phyloP scores from a whole-genome alignment of 35 echinoderm and acorn worm species.

The Patiria miniata region DNA sequence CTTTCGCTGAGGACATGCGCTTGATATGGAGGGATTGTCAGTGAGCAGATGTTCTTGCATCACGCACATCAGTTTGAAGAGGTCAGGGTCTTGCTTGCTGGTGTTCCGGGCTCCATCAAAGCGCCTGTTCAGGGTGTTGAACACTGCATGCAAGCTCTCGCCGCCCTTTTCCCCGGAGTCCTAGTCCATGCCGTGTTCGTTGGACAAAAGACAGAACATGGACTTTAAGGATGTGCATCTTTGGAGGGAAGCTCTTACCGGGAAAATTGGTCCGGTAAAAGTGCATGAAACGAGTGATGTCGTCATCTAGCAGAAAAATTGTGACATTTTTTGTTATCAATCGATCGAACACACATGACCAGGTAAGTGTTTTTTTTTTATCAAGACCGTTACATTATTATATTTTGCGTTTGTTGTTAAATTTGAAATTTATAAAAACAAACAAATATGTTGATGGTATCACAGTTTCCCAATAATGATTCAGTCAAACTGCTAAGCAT shows the following conservation, averaged over 20 bases:
- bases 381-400: not conserved
- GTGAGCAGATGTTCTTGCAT: not conserved
- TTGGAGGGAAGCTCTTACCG: not conserved
- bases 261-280: not conserved
- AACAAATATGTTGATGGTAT: no score
- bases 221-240: not conserved
- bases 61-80: not conserved
- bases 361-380: not conserved
- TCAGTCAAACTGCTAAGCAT: no score
- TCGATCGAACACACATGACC: not conserved
- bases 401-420: not conserved
- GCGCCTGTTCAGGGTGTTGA: not conserved
- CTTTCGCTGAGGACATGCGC: not conserved
- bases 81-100: not conserved
- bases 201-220: not conserved
- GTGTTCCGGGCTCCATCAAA: not conserved
- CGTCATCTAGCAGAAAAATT: not conserved
- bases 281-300: not conserved
- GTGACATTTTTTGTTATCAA: not conserved
- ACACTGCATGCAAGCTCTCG: not conserved
- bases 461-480: no score
- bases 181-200: not conserved
- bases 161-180: conserved; percentile 19
- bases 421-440: no score
- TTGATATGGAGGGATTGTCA: not conserved